phyloP scores from a whole-genome alignment of 2,888 invertebrate species.

The Drosophila tanythrix region DNA sequence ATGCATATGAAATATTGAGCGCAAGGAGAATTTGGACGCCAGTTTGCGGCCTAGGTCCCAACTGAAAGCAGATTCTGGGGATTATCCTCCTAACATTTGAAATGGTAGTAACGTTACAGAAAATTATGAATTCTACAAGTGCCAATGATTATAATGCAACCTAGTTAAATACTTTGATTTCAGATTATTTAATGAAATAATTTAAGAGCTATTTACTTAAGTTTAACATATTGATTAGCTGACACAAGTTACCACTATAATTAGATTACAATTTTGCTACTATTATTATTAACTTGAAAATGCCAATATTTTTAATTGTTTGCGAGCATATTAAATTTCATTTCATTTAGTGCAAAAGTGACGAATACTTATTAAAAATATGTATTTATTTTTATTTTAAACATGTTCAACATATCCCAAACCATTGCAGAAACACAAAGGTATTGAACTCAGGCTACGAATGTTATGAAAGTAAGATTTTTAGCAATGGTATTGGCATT shows the following conservation, averaged over 20 bases:
- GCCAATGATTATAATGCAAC: constrained; percentile 3
- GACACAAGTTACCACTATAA: neutral
- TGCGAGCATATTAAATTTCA: too few relatives aligned
- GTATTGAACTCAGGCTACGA: neutral
- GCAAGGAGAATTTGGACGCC: constrained; percentile 51
- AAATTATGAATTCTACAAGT: constrained; percentile 6
- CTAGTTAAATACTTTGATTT: constrained; percentile 18
- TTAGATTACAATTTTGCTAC: neutral
- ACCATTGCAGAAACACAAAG: neutral
- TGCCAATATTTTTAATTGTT: neutral
- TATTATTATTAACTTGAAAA: neutral
- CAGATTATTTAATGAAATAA: constrained; percentile 8
- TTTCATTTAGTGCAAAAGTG: neutral
- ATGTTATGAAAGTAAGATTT: neutral
- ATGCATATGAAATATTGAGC: constrained; percentile 75
- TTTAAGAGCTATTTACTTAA: neutral
- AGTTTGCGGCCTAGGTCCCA: constrained; percentile 28
- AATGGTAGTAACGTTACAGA: constrained; percentile 8
- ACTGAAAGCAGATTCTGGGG: constrained; percentile 19
- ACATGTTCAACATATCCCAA: neutral
- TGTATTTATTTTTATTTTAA: neutral
- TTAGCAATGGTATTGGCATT: neutral
- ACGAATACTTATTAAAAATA: neutral
- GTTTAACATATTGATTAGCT: neutral
- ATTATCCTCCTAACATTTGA: constrained; percentile 15